Evolutionary conservation across 2,113 vertebrate genomes (phyloP).

Genomic region (Chauna torquata): DNA sequence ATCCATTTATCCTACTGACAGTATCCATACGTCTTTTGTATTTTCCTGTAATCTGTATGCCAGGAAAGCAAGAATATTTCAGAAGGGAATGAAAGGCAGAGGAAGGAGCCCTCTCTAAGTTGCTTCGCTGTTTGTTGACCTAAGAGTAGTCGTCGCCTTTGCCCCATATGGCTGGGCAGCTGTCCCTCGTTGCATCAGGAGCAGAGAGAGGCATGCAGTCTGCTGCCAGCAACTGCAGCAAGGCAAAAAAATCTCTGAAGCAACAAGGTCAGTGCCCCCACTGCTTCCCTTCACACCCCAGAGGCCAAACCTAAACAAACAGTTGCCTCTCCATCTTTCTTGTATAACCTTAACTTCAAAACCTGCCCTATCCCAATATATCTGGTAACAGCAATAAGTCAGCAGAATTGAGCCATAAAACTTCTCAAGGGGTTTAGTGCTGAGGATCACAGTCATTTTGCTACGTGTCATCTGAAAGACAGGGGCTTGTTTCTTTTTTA

Average conservation of each 20-base stretch:
- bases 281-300: conserved; percentile 14
- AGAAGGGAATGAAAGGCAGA: background rate
- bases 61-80: background rate
- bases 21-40: background rate
- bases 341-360: background rate
- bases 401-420: background rate
- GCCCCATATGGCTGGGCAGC: background rate
- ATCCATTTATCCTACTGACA: background rate
- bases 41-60: background rate
- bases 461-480: background rate
- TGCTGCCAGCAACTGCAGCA: background rate
- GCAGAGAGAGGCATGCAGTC: background rate
- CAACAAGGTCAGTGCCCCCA: background rate
- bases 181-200: background rate
- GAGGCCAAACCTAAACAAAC: conserved; percentile 7
- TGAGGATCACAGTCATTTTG: background rate
- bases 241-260: background rate
- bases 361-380: background rate
- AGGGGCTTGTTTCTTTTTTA: background rate
- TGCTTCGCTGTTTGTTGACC: background rate
- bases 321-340: background rate
- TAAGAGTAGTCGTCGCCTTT: background rate
- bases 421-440: background rate
- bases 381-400: background rate
- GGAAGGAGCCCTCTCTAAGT: background rate